These are phyloP conservation scores for Coptodon rendalli DNA, from an alignment of 2,113 vertebrate species.

Conservation along the genomic window DNA sequence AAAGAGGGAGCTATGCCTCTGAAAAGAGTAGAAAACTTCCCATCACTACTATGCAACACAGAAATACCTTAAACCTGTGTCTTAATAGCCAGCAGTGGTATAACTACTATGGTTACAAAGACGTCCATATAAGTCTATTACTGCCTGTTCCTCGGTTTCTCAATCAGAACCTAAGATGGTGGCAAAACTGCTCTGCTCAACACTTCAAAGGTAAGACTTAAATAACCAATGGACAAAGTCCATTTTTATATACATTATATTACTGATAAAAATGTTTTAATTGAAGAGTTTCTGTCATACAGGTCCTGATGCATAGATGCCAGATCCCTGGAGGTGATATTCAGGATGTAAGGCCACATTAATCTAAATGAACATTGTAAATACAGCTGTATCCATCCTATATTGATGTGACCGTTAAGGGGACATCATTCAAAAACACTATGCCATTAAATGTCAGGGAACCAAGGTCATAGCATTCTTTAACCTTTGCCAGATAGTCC, in stretches of 20 bases:
- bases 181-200: neutral
- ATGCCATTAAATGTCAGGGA: neutral
- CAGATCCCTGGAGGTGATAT: neutral
- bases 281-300: neutral
- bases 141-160: neutral
- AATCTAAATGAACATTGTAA: neutral
- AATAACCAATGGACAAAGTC: neutral
- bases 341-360: neutral
- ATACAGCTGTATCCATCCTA: neutral
- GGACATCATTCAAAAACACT: neutral
- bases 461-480: conserved; percentile 8
- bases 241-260: neutral
- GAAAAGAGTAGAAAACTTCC: neutral
- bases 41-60: neutral
- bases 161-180: neutral
- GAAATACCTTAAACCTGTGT: neutral
- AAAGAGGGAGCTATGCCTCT: no score
- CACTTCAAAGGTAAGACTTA: neutral
- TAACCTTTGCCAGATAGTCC: neutral
- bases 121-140: neutral
- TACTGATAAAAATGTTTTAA: neutral
- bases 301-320: neutral
- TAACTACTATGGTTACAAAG: neutral
- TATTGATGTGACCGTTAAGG: neutral
- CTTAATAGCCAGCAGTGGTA: neutral